Conservation (phyloP, 2,888 invertebrate species). For the Apotomis betuletana region DNA sequence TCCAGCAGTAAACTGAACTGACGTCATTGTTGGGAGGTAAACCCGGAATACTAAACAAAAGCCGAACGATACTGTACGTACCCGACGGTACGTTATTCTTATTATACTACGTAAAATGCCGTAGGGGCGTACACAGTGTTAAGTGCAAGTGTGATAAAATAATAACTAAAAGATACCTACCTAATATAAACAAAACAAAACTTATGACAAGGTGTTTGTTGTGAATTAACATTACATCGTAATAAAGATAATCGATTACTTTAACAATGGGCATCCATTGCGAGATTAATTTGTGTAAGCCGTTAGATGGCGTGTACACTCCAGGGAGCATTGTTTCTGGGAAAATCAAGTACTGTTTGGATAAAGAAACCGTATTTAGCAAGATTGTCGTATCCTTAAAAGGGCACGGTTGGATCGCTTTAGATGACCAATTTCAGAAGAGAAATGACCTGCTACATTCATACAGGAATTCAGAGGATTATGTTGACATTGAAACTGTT, state of each 20-base stretch:
- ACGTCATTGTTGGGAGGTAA: neutral
- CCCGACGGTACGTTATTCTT: too few relatives aligned
- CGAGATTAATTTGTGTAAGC: conserved; percentile 26
- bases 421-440: conserved; percentile 19
- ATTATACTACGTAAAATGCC: too few relatives aligned
- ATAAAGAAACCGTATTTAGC: conserved; percentile 30
- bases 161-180: too few relatives aligned
- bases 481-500: conserved; percentile 17
- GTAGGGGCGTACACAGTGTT: too few relatives aligned
- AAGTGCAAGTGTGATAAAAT: too few relatives aligned
- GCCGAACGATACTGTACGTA: neutral
- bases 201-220: too few relatives aligned
- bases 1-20: neutral
- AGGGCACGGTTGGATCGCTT: conserved; percentile 22
- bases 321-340: conserved; percentile 32
- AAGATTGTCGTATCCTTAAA: conserved; percentile 35
- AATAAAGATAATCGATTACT: too few relatives aligned
- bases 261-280: conserved; percentile 27
- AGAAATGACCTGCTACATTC: neutral
- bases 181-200: too few relatives aligned
- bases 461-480: conserved; percentile 27
- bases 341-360: conserved; percentile 27
- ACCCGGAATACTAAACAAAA: conserved; percentile 6
- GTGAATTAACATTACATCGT: neutral
- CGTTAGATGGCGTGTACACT: conserved; percentile 13